Conservation (phyloP, 2,888 invertebrate species). For the Nasonia oneida region DNA sequence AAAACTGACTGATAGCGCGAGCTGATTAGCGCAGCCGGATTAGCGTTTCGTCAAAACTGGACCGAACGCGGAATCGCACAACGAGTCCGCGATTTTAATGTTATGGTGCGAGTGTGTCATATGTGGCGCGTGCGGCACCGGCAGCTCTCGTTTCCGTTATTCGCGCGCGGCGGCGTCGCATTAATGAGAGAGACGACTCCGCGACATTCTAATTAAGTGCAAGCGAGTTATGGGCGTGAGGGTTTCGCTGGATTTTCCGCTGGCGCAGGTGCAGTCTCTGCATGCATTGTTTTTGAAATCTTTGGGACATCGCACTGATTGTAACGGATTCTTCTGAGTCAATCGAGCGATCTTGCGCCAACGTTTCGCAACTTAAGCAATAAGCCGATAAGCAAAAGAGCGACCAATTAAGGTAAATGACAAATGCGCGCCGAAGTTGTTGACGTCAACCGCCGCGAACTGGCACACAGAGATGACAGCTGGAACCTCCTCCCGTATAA, state of each 20-base stretch:
- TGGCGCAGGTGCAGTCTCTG: background rate
- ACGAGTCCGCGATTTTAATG: background rate
- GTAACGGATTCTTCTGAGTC: too few relatives aligned
- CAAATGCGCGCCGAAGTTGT: background rate
- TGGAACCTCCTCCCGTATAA: background rate
- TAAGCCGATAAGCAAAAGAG: background rate
- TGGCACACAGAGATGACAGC: constrained; percentile 16
- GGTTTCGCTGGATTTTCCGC: background rate
- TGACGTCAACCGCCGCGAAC: constrained; percentile 12
- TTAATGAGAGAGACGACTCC: background rate
- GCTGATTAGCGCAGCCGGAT: background rate
- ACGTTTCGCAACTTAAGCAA: background rate
- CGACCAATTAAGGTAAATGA: constrained; percentile 1
- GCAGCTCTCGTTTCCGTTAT: background rate
- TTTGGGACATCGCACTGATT: too few relatives aligned
- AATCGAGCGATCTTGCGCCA: background rate
- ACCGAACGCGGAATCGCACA: background rate
- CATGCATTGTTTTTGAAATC: background rate
- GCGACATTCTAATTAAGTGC: constrained; percentile 11
- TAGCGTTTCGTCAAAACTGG: background rate
- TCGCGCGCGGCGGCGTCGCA: background rate
- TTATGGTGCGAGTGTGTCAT: background rate
- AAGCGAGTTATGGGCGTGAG: background rate
- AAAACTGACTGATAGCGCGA: background rate
- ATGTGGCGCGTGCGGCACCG: background rate